Evolutionary conservation across 1,140 invertebrate species (phyloP).

Genomic region (Orius insidiosus): DNA sequence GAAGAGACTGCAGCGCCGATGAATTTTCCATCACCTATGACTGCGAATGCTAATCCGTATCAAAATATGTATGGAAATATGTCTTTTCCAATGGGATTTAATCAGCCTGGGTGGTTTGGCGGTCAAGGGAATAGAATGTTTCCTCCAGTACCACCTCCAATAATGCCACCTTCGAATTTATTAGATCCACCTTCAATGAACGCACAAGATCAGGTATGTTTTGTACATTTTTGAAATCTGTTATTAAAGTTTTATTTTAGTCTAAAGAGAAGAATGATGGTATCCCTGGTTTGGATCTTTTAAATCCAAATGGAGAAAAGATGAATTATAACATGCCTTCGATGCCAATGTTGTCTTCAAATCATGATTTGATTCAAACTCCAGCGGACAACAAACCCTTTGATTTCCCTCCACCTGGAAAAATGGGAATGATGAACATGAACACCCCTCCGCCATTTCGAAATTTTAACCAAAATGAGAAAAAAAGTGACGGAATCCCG

Average conservation of each 20-base stretch:
- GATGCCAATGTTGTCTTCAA: not conserved
- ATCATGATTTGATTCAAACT: conserved; percentile 16
- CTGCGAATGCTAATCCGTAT: too few relatives aligned
- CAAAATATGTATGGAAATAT: too few relatives aligned
- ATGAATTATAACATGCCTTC: not conserved
- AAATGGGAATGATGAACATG: conserved; percentile 11
- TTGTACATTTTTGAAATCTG: not conserved
- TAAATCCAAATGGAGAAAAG: conserved; percentile 4
- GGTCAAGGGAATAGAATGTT: not conserved
- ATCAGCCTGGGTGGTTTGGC: too few relatives aligned
- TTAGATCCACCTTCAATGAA: not conserved
- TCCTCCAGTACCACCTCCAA: not conserved
- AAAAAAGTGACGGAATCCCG: not conserved
- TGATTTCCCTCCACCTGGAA: conserved; percentile 19
- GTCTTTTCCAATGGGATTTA: too few relatives aligned
- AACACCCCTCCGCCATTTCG: conserved; percentile 5
- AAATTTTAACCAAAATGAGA: not conserved
- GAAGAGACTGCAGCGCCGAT: too few relatives aligned
- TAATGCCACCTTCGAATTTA: not conserved
- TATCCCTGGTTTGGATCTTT: conserved; percentile 22
- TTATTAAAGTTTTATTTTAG: not conserved
- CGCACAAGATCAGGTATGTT: not conserved
- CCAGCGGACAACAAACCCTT: conserved; percentile 22
- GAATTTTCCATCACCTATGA: not conserved
- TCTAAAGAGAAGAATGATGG: conserved; percentile 9